Conservation (phyloP, 2,888 invertebrate species). For the Cyrtodaria siliqua region DNA sequence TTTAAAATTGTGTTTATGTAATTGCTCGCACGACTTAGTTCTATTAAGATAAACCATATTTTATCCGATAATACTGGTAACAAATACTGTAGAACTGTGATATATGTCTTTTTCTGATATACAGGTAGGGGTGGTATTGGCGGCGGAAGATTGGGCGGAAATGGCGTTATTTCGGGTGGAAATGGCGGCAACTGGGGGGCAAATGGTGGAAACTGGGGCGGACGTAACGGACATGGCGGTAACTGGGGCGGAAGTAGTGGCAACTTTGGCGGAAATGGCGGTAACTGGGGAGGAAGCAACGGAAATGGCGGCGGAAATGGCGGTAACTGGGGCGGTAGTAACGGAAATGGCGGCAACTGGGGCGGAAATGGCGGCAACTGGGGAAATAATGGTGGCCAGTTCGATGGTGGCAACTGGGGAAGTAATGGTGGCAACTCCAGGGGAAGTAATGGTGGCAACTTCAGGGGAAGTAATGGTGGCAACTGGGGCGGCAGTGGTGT, state of each 20-base stretch:
- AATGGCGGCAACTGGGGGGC: background rate
- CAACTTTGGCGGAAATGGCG: no score
- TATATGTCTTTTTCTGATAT: no score
- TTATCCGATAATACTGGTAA: no score
- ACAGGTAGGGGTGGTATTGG: no score
- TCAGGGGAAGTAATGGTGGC: slow-evolving; percentile 5
- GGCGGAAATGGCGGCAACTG: slow-evolving; percentile 6
- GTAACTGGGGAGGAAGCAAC: background rate
- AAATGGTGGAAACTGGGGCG: slow-evolving; percentile 3
- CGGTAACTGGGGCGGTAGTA: slow-evolving; percentile 7
- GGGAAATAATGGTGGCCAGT: slow-evolving; percentile 3
- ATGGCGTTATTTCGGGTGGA: no score
- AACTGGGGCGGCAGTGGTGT: background rate
- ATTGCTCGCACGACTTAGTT: no score
- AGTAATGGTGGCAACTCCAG: slow-evolving; percentile 8
- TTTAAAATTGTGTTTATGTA: no score
- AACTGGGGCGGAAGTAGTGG: no score
- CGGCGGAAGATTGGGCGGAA: no score
- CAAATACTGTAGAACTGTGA: no score
- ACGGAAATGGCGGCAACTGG: background rate
- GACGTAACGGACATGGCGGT: no score
- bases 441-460: background rate
- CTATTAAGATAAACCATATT: no score
- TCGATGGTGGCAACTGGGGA: background rate
- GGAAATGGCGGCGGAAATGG: slow-evolving; percentile 5